These are phyloP conservation scores for Aphidius gifuensis DNA, from an alignment of 1,140 invertebrate species.

Conservation along the genomic window DNA sequence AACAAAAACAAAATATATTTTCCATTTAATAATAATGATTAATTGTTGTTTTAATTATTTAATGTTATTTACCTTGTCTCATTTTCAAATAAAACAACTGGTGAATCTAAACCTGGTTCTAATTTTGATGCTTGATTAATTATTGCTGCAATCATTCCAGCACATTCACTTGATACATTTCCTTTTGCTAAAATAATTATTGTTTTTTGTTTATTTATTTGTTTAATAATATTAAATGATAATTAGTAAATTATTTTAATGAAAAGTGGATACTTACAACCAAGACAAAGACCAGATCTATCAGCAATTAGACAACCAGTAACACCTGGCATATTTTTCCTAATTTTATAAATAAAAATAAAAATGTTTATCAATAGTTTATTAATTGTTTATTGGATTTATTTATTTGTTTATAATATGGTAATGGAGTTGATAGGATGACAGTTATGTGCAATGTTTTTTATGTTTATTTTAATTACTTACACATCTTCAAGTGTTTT, in stretches of 20 bases:
- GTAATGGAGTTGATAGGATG: constrained; percentile 1
- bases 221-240: not conserved
- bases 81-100: constrained; percentile 48
- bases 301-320: constrained; percentile 50
- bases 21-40: too few relatives aligned
- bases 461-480: constrained; percentile 27
- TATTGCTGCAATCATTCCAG: constrained; percentile 52
- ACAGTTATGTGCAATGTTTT: not conserved
- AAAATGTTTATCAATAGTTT: not conserved
- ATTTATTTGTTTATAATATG: constrained; percentile 7
- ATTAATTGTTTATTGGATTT: not conserved
- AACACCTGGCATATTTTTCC: constrained; percentile 38
- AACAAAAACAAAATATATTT: constrained; percentile 6
- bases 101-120: constrained; percentile 43
- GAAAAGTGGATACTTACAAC: constrained; percentile 36
- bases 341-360: constrained; percentile 21
- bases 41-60: constrained; percentile 3
- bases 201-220: constrained; percentile 8
- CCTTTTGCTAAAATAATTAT: constrained; percentile 44
- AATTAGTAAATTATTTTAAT: constrained; percentile 11
- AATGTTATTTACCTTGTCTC: constrained; percentile 41
- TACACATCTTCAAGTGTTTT: constrained; percentile 50
- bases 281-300: constrained; percentile 50
- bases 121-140: constrained; percentile 48
- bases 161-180: constrained; percentile 46